Base-by-base conservation (phyloP, 2,888 invertebrate species). In the Cistogaster globosa region DNA sequence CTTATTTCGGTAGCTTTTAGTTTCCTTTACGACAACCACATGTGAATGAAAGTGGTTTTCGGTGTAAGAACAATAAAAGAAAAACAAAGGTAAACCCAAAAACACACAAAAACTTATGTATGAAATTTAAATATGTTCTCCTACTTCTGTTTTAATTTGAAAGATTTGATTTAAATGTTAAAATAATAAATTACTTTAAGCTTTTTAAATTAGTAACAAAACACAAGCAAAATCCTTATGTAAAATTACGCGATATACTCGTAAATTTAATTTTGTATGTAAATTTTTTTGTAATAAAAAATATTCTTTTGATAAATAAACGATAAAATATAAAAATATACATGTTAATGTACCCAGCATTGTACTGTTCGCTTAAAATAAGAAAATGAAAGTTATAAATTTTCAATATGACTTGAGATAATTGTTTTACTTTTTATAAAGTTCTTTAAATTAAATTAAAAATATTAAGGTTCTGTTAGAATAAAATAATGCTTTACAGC, bases 131-230 rank as follows among this genome's bases (percentile, higher is more conserved):
- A 51, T 38, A 51, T 76, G 22, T 57, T 36, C 14, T 22, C 0
- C 12, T 48, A 16, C n/a, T 48, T n/a, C 12, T 57, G 48, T 68
- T 42, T 68, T 48, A 72, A 72, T 75, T 53, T 63, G 67, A 80
- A 74, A 42, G 16, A 60, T 74, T 80, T 48, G 55, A 80, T n/a
- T 69, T 68, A 69, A 83, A 78, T 71, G 60, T n/a, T 57, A n/a
- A 76, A 68, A 67, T 71, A 63, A 57, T 36, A 55, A 63, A 20
- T 20, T 85, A 82, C n/a, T 78, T 79, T 85, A 82, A 85, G 82
- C 82, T 75, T 78, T 65, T 75, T 75, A 82, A 85, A 82, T 82
- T 82, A 79, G 78, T 75, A 75, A 85, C 71, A 55, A 63, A 82
- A 81, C 69, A 65, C 36, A 76, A 65, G 58, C 45, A 32, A 80